Evolutionary conservation across 2,888 invertebrate species (phyloP).

Genomic region (Matsumyia berberina): DNA sequence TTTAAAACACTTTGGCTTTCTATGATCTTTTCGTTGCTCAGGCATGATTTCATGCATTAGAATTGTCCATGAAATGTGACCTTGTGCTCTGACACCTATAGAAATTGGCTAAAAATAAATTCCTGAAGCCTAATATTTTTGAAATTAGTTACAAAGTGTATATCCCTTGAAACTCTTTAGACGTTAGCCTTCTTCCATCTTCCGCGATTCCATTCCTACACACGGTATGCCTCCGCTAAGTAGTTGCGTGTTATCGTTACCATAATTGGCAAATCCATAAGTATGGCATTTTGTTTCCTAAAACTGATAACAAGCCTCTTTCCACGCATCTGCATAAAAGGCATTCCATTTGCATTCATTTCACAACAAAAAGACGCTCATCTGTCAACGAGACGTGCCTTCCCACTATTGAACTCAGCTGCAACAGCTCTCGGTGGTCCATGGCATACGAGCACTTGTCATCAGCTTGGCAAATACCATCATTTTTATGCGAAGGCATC

Average conservation of each 20-base stretch:
- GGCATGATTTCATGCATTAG: no score
- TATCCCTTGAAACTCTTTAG: no score
- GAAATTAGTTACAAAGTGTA: no score
- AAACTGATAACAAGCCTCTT: slow-evolving; percentile 43
- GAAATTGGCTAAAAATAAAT: no score
- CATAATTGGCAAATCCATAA: slow-evolving; percentile 10
- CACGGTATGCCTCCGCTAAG: not conserved
- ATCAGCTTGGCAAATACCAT: slow-evolving; percentile 61
- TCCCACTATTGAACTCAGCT: slow-evolving; percentile 43
- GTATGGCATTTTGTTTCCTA: not conserved
- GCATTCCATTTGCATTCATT: slow-evolving; percentile 35
- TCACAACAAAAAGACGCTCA: slow-evolving; percentile 51
- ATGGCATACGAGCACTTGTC: slow-evolving; percentile 53
- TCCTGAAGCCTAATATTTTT: no score
- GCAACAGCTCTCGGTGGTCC: slow-evolving; percentile 38
- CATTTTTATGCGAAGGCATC: slow-evolving; percentile 27
- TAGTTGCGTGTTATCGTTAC: not conserved
- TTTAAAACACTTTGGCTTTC: no score
- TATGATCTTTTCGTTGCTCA: no score
- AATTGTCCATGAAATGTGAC: no score
- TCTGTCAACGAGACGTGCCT: slow-evolving; percentile 32
- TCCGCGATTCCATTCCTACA: not conserved
- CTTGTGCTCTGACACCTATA: no score
- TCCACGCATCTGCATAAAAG: slow-evolving; percentile 9
- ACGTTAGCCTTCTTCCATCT: no score